Evolutionary conservation across 2,113 vertebrate genomes (phyloP).

Genomic region (Cheirogaleus medius): DNA sequence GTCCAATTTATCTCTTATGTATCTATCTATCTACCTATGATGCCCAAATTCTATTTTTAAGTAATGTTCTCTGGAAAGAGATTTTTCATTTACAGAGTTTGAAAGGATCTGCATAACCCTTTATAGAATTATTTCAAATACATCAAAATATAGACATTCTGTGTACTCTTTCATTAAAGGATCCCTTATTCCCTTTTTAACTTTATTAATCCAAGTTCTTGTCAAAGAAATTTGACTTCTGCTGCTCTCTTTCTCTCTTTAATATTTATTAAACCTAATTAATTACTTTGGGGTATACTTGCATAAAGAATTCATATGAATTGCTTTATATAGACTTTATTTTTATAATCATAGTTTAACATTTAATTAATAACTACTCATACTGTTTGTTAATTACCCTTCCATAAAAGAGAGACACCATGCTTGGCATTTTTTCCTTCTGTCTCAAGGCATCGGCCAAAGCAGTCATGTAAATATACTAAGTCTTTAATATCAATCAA

Average conservation of each 20-base stretch:
- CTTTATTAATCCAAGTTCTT: background rate
- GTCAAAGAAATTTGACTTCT: slow-evolving; percentile 8
- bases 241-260: background rate
- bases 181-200: background rate
- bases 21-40: background rate
- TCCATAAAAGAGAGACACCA: background rate
- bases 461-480: background rate
- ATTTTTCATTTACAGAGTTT: background rate
- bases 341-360: background rate
- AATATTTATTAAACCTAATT: slow-evolving; percentile 22
- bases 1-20: background rate
- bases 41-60: background rate
- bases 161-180: background rate
- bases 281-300: background rate
- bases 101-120: background rate
- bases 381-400: background rate
- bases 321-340: background rate
- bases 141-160: background rate
- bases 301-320: background rate
- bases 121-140: background rate
- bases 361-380: background rate
- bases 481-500: background rate
- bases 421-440: background rate
- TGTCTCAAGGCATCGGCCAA: background rate
- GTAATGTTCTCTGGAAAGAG: background rate